Evolutionary conservation across 2,113 vertebrate genomes (phyloP), one percentile per base, ranked within the genome.

Genomic region (Odobenus rosmarus): DNA sequence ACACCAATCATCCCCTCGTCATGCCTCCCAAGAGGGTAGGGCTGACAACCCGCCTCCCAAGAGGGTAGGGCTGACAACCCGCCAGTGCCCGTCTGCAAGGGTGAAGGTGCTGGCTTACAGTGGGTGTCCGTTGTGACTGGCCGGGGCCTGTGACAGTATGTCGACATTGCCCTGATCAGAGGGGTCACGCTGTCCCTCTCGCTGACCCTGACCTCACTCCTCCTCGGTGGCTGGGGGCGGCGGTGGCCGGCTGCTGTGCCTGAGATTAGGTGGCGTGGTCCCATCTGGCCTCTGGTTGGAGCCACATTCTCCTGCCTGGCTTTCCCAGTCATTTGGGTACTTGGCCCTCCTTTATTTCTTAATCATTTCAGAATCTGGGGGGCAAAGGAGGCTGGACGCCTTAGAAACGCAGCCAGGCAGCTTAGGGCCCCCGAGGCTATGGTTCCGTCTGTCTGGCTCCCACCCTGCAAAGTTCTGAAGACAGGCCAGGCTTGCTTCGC

Each of bases 71-170:
- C 3, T 23, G 92, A 28, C 0, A 1, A 4, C 7, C 46, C 24
- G 67, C 67, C 24, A 1, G 61, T 1, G 88, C 21, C 11, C 21
- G 2, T 51, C n/a, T 10, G 9, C 3, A 1, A 3, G 28, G 23
- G 49, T 0, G 7, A 72, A 7, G 15, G 23, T 74, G 49, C 39
- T 1, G 0, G 24, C 4, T 53, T 7, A n/a, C 39, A 15, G 69
- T 3, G 4, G 69, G 2, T 4, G 24, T 8, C 6, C 1, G 4
- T 2, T 7, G 51, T 4, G 16, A 23, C 62, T 2, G 0, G 4
- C 13, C 0, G 24, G 71, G 46, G 10, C 12, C 42, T 26, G 71
- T 4, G n/a, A 12, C 28, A 0, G 55, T 7, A 3, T 42, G 53
- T 39, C 11, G 2, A 5, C 2, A 28, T 14, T 1, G n/a, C 51